Conservation (phyloP, 2,888 invertebrate genomes). For the Drosophila eohydei region DNA sequence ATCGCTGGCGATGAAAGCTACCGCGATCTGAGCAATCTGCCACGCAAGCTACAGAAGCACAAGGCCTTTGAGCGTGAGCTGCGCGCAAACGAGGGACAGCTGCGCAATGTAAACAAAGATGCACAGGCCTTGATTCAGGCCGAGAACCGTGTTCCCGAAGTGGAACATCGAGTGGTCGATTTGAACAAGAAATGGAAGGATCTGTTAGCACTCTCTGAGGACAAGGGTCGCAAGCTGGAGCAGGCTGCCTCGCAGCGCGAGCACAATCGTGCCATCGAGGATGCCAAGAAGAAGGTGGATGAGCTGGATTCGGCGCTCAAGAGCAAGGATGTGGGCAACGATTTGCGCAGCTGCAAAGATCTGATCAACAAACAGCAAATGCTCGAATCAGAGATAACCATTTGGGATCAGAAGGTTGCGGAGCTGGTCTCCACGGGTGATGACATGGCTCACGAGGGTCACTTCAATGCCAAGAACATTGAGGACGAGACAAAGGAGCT, state of each 20-base stretch:
- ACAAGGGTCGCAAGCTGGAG: constrained; percentile 90
- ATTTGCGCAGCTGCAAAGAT: constrained; percentile 96
- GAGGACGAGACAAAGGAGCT: constrained; percentile 91
- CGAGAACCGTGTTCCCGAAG: constrained; percentile 89
- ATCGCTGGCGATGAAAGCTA: constrained; percentile 97
- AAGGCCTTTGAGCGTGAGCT: constrained; percentile 98
- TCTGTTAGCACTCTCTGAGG: constrained; percentile 88
- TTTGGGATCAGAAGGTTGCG: constrained; percentile 93
- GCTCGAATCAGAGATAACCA: constrained; percentile 93
- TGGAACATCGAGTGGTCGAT: constrained; percentile 88
- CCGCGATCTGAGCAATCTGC: constrained; percentile 94
- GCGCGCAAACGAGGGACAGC: constrained; percentile 96
- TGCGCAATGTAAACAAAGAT: constrained; percentile 93
- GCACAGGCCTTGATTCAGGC: constrained; percentile 90
- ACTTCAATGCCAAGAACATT: constrained; percentile 96
- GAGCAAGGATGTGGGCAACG: constrained; percentile 93
- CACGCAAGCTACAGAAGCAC: constrained; percentile 97
- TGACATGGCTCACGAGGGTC: constrained; percentile 96
- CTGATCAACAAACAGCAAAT: constrained; percentile 95
- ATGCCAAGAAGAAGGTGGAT: constrained; percentile 93
- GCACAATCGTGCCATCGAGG: constrained; percentile 93
- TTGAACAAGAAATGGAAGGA: constrained; percentile 92
- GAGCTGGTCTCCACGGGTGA: constrained; percentile 92
- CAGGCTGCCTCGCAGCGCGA: constrained; percentile 95
- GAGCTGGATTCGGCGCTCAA: constrained; percentile 92